Evolutionary conservation across 2,888 invertebrate species (phyloP).

Genomic region (Punctoribates punctum): DNA sequence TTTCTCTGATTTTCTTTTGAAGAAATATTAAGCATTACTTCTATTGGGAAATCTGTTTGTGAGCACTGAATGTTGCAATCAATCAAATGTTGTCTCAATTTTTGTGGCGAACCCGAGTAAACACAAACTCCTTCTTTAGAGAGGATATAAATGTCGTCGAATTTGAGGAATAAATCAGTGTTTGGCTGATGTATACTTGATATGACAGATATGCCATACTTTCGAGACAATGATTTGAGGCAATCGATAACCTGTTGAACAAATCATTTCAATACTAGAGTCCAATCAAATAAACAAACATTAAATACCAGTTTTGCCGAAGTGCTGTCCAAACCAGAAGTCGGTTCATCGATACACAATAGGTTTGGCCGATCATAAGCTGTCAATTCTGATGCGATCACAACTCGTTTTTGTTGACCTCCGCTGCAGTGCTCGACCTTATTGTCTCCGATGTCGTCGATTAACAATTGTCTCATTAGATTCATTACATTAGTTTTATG

Average conservation of each 20-base stretch:
- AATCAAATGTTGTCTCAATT: background rate
- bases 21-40: no score
- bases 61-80: no score
- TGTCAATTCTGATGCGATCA: background rate
- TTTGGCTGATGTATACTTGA: conserved; percentile 16
- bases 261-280: background rate
- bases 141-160: background rate
- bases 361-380: background rate
- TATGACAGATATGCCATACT: background rate
- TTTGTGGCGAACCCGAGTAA: background rate
- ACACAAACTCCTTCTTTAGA: background rate
- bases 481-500: background rate
- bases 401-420: background rate
- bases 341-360: conserved; percentile 4
- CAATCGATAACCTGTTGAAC: background rate
- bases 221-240: background rate
- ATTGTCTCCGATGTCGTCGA: background rate
- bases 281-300: background rate
- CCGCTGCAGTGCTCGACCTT: background rate
- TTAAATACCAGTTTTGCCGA: background rate
- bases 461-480: background rate
- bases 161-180: background rate
- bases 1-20: no score
- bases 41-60: no score
- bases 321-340: background rate